Conservation (phyloP, 2,113 vertebrate species). For the Sturnira hondurensis region DNA sequence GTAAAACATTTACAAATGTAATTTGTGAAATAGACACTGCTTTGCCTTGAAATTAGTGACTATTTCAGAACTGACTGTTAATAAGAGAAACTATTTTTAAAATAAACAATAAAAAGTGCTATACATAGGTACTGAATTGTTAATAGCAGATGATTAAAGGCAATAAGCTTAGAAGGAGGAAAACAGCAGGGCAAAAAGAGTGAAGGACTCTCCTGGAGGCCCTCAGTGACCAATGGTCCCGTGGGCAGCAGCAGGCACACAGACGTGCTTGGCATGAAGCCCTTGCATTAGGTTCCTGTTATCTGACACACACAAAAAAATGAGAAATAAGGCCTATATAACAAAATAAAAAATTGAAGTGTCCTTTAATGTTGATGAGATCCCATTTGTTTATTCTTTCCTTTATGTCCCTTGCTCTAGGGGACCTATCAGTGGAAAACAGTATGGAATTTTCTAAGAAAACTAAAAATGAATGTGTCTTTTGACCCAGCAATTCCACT, state of each 20-base stretch:
- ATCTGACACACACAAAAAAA: neutral
- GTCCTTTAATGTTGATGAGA: too few species aligned
- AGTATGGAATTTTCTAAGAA: too few species aligned
- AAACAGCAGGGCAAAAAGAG: neutral
- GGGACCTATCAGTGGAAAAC: too few species aligned
- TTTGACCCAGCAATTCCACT: too few species aligned
- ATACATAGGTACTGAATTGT: neutral
- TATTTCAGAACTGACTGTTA: neutral
- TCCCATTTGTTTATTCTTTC: too few species aligned
- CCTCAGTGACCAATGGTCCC: neutral
- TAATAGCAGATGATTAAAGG: neutral
- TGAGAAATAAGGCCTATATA: neutral
- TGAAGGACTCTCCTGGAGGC: fast-evolving
- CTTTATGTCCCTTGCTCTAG: too few species aligned
- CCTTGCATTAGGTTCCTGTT: neutral
- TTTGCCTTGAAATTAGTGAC: neutral
- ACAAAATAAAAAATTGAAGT: neutral
- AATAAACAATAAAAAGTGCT: neutral
- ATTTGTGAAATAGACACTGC: neutral
- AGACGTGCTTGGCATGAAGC: too few species aligned
- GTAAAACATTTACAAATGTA: neutral
- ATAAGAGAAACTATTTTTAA: neutral
- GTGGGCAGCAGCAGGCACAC: fast-evolving
- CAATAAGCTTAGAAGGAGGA: neutral
- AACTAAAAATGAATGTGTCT: too few species aligned